phyloP scores from a whole-genome alignment of 2,797 vertebrate species.

The Ctenosaura bakeri region DNA sequence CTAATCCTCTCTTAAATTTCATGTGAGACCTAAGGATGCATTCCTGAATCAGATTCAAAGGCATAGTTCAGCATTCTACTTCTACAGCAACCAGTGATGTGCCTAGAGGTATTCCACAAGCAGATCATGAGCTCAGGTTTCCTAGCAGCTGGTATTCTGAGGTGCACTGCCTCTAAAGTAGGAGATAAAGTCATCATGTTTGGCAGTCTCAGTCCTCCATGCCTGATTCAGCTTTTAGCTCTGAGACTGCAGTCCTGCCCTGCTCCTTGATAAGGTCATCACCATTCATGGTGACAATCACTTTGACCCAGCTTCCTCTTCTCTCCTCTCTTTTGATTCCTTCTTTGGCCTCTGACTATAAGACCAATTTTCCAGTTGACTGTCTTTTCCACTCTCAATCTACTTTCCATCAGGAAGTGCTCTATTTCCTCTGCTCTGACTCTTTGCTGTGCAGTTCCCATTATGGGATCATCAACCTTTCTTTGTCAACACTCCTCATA shows the following conservation, averaged over 20 bases:
- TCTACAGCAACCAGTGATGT: too few species aligned
- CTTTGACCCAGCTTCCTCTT: too few species aligned
- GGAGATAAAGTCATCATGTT: too few species aligned
- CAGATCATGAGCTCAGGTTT: too few species aligned
- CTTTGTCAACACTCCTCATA: neutral
- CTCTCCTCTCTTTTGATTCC: neutral
- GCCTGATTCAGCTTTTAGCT: neutral
- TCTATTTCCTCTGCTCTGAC: neutral
- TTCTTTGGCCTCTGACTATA: neutral
- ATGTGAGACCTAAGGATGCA: neutral
- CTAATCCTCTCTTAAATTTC: neutral
- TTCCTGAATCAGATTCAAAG: too few species aligned
- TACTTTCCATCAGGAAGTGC: neutral
- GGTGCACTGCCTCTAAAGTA: too few species aligned
- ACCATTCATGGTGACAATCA: neutral
- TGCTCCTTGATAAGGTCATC: neutral
- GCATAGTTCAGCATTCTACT: too few species aligned
- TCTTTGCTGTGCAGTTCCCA: too few species aligned
- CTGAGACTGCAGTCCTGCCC: too few species aligned
- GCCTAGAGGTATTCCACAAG: too few species aligned
- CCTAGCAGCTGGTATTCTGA: too few species aligned
- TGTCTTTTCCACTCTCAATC: neutral
- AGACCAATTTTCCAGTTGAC: neutral
- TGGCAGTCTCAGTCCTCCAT: too few species aligned
- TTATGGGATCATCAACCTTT: neutral